Percentiles rank a stretch among this genome's conserved stretches.
These are phyloP conservation scores for Pseudeuparius sepicola DNA, from an alignment of 2,888 invertebrate species.

Conservation along the genomic window DNA sequence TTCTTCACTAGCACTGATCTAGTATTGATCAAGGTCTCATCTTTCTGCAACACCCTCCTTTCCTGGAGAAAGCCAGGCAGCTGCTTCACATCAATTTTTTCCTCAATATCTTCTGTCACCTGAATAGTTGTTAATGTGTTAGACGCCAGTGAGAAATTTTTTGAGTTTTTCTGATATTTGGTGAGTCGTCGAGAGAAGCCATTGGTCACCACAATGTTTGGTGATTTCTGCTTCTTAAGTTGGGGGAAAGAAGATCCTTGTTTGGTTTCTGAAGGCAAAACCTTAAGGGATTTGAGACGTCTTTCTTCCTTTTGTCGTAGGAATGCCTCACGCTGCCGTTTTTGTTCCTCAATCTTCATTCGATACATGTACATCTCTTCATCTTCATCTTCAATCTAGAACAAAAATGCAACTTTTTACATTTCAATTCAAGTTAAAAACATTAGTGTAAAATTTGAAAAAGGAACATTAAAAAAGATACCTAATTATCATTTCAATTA, in stretches of 20 bases:
- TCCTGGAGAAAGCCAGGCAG: not conserved
- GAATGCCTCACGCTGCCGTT: constrained; percentile 4
- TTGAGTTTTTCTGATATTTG: not conserved
- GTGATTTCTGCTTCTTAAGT: not conserved
- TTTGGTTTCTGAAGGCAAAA: not conserved
- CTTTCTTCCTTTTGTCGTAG: constrained; percentile 1
- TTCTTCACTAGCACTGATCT: constrained; percentile 3
- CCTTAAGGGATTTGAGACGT: not conserved
- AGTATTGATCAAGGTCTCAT: constrained; percentile 3
- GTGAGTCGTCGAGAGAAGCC: not conserved
- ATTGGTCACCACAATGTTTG: not conserved
- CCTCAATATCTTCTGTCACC: not conserved
- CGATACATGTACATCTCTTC: constrained; percentile 1
- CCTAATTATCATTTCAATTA: too few relatives aligned
- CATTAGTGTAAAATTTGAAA: too few relatives aligned
- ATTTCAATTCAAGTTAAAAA: too few relatives aligned
- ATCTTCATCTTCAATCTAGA: constrained; percentile 4
- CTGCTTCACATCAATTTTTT: not conserved
- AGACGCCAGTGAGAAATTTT: too few relatives aligned
- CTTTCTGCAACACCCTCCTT: constrained; percentile 3
- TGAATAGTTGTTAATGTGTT: not conserved
- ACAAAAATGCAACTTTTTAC: not conserved
- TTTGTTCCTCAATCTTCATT: constrained; percentile 6
- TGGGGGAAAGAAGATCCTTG: not conserved
- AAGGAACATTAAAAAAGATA: too few relatives aligned